These are phyloP conservation scores for Cossypha heuglini DNA, from an alignment of 2,797 vertebrate species.

Conservation along the genomic window DNA sequence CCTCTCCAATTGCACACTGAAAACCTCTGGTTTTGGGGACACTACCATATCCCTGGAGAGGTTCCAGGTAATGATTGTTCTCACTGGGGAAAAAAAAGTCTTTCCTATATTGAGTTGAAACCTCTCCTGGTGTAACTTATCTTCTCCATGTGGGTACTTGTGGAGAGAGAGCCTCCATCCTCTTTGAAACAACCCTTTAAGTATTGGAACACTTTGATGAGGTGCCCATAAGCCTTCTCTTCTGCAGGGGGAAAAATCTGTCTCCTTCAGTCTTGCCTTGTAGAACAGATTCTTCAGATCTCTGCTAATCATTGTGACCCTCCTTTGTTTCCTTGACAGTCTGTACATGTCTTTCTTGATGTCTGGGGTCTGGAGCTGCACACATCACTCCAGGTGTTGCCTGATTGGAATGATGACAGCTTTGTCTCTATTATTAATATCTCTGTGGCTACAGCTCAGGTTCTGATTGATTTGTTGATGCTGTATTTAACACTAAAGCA, in stretches of 20 bases:
- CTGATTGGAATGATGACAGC: neutral
- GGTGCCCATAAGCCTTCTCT: neutral
- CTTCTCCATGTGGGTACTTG: neutral
- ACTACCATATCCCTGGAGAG: neutral
- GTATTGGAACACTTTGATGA: neutral
- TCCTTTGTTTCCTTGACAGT: neutral
- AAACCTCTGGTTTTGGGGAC: neutral
- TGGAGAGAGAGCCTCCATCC: neutral
- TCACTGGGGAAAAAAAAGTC: neutral
- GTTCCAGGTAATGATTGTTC: neutral
- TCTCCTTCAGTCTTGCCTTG: neutral
- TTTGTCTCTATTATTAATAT: neutral
- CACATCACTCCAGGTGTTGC: neutral
- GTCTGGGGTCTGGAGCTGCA: neutral
- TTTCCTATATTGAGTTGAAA: neutral
- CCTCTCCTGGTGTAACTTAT: accelerated
- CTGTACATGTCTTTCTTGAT: neutral
- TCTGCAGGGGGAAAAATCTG: neutral
- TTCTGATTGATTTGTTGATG: neutral
- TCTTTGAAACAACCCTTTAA: neutral
- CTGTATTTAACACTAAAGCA: neutral
- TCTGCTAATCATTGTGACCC: neutral
- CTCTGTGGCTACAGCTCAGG: neutral
- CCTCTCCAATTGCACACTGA: neutral
- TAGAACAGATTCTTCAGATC: neutral